A percentile compares a stretch with the other conserved stretches of the same genome.
Conservation (phyloP, 1,140 invertebrate species). For the Zaprionus davidi region DNA sequence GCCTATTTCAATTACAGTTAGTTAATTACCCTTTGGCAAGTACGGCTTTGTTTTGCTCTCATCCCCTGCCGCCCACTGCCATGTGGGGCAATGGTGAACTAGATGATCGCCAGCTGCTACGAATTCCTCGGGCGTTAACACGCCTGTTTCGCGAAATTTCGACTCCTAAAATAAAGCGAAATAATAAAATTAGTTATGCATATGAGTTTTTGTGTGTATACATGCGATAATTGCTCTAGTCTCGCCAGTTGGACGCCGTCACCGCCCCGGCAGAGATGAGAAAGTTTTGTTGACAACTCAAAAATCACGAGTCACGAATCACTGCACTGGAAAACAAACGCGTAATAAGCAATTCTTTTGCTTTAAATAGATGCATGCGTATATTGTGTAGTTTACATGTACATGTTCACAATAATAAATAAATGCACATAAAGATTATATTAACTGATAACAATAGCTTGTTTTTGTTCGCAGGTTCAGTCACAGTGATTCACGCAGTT, state of each 20-base stretch:
- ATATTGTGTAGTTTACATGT: neutral
- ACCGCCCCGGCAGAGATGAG: conserved; percentile 17
- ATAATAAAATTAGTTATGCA: conserved; percentile 10
- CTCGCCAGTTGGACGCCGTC: conserved; percentile 18
- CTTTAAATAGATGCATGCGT: neutral
- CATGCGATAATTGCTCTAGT: conserved; percentile 1
- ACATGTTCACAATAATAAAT: neutral
- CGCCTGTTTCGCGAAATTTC: conserved; percentile 99
- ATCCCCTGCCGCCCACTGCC: conserved; percentile 98
- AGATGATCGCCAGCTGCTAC: conserved; percentile 98
- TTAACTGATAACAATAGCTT: neutral
- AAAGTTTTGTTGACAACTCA: neutral
- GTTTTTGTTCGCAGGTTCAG: conserved; percentile 8
- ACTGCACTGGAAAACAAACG: conserved; percentile 7
- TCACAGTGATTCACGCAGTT: neutral
- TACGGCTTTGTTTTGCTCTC: conserved; percentile 93
- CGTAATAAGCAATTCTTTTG: conserved; percentile 9
- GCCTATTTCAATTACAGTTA: conserved; percentile 13
- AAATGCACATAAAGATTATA: neutral
- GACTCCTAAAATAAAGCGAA: conserved; percentile 90
- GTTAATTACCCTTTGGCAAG: conserved; percentile 88
- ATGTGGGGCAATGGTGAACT: conserved; percentile 99
- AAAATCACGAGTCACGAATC: conserved; percentile 22
- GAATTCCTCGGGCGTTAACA: conserved; percentile 98
- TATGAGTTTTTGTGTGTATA: neutral